These are phyloP conservation scores for Pelosia muscerda DNA, from an alignment of 2,888 invertebrate species.

Conservation along the genomic window DNA sequence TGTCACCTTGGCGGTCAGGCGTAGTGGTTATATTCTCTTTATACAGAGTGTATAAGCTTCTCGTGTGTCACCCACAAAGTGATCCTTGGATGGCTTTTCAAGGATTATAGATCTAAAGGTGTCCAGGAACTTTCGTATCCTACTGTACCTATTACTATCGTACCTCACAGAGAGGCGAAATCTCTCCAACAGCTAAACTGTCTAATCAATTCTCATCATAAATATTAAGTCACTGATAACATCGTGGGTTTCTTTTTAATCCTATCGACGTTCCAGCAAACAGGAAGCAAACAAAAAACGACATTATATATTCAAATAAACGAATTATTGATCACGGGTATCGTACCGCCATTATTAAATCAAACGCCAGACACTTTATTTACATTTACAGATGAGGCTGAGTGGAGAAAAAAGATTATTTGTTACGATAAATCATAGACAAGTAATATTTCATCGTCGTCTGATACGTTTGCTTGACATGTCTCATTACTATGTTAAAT, in stretches of 20 bases:
- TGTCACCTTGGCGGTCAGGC: no score
- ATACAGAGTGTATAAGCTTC: no score
- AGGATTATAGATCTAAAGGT: no score
- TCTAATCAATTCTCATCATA: neutral
- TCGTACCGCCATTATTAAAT: constrained; percentile 71
- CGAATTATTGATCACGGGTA: constrained; percentile 58
- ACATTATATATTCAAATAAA: constrained; percentile 64
- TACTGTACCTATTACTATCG: no score
- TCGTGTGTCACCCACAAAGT: no score
- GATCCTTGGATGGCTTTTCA: no score
- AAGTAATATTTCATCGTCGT: constrained; percentile 69
- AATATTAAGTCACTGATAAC: constrained; percentile 8
- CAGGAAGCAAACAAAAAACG: constrained; percentile 25
- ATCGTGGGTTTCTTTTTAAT: neutral
- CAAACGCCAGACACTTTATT: constrained; percentile 76
- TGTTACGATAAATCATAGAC: constrained; percentile 78
- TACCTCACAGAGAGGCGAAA: no score
- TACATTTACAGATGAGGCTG: constrained; percentile 74
- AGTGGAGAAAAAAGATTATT: constrained; percentile 70
- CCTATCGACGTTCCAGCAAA: constrained; percentile 5
- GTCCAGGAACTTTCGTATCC: no score
- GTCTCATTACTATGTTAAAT: constrained; percentile 76
- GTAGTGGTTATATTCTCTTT: no score
- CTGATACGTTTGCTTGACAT: constrained; percentile 51
- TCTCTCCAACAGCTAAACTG: neutral